A percentile compares a stretch with the other conserved stretches of the same genome.
Conservation (phyloP, 1,140 invertebrate genomes). For the Cataglyphis hispanica region DNA sequence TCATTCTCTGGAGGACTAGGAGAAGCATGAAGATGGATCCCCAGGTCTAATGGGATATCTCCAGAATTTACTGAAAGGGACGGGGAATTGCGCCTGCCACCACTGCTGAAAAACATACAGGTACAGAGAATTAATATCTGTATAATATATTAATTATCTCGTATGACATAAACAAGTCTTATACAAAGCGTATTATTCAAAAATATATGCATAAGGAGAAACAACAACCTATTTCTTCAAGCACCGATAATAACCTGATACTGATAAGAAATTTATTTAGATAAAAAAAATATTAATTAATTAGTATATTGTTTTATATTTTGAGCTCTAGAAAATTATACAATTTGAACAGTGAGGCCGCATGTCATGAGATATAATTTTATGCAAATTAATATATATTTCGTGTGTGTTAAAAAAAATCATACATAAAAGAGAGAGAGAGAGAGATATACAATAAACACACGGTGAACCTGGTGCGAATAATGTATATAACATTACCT, state of each 20-base stretch:
- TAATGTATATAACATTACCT: slow-evolving; percentile 86
- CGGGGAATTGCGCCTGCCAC: slow-evolving; percentile 82
- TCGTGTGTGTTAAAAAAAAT: too few species aligned
- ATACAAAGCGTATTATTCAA: background rate
- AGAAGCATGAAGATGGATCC: slow-evolving; percentile 80
- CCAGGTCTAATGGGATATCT: slow-evolving; percentile 82
- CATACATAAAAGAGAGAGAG: background rate
- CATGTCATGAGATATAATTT: background rate
- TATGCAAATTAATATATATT: background rate
- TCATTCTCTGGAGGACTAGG: slow-evolving; percentile 79
- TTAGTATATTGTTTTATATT: slow-evolving; percentile 11
- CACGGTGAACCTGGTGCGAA: too few species aligned
- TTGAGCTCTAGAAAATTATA: slow-evolving; percentile 24
- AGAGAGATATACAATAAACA: background rate
- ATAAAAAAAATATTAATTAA: slow-evolving; percentile 53
- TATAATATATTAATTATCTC: background rate
- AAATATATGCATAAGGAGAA: background rate
- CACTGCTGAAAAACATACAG: slow-evolving; percentile 75
- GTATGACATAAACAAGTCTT: background rate
- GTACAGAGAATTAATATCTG: background rate
- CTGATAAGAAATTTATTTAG: slow-evolving; percentile 55
- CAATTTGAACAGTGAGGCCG: background rate
- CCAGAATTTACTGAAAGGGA: slow-evolving; percentile 76
- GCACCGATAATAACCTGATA: slow-evolving; percentile 38
- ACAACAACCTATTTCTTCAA: slow-evolving; percentile 35